Evolutionary conservation across 2,797 vertebrate genomes (phyloP).

Genomic region (Pangasius larnaudii): DNA sequence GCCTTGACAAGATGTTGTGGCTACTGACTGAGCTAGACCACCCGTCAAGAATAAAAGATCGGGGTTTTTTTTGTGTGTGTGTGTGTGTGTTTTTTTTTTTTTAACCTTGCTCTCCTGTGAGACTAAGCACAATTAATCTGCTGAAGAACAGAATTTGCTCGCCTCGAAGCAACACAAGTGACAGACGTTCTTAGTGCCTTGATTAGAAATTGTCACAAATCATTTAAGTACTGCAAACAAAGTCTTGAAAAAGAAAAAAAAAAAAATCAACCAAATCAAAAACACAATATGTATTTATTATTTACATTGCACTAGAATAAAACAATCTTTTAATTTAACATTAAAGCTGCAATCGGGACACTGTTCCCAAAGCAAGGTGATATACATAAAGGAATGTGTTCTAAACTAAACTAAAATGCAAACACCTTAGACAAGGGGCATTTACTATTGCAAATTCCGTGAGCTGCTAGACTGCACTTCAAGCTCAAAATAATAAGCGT

Average conservation of each 20-base stretch:
- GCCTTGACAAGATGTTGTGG: constrained; percentile 53
- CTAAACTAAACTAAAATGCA: background rate
- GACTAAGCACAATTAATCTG: constrained; percentile 26
- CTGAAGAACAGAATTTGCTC: constrained; percentile 1
- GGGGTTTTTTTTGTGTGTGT: too few relatives aligned
- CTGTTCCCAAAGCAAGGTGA: too few relatives aligned
- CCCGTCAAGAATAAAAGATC: constrained; percentile 43
- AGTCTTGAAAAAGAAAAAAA: background rate
- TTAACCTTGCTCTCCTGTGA: background rate
- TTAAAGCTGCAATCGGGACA: background rate
- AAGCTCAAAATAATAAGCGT: background rate
- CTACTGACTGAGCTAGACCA: constrained; percentile 48
- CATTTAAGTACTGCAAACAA: background rate
- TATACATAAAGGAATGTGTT: background rate
- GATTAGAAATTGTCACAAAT: background rate
- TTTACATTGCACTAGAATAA: background rate
- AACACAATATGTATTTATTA: background rate
- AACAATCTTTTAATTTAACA: background rate
- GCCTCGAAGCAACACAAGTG: background rate
- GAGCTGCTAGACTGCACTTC: background rate
- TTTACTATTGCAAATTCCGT: background rate
- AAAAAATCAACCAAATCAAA: too few relatives aligned
- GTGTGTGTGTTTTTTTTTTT: too few relatives aligned
- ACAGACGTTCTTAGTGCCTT: background rate
- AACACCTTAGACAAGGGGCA: background rate